Percentiles rank a stretch among this genome's conserved stretches.
Conservation (phyloP, 2,888 invertebrate species). For the Melanostoma scalare region DNA sequence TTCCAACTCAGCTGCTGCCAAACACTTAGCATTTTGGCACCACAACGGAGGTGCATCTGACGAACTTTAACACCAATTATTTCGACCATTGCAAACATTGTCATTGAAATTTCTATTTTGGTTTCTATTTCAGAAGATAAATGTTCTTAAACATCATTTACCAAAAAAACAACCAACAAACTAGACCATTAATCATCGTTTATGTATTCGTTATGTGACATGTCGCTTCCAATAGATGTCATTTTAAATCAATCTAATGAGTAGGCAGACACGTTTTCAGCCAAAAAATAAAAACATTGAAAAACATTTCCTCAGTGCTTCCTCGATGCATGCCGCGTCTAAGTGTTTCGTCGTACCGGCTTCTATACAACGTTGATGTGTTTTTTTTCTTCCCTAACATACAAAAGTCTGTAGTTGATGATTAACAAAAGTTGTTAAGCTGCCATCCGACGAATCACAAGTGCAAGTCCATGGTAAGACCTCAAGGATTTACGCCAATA, state of each 20-base stretch:
- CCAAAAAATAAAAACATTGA: conserved; percentile 17
- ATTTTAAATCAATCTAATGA: conserved; percentile 53
- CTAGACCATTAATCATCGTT: conserved; percentile 52
- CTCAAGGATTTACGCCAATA: conserved; percentile 57
- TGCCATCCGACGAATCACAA: conserved; percentile 42
- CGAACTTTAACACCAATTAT: conserved; percentile 11
- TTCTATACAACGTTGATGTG: neutral
- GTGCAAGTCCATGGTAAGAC: conserved; percentile 67
- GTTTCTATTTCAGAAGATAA: neutral
- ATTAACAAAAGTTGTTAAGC: conserved; percentile 47
- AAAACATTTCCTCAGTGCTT: conserved; percentile 26
- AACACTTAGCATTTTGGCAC: conserved; percentile 40
- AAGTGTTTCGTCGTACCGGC: conserved; percentile 31
- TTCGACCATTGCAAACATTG: neutral
- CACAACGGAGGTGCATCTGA: conserved; percentile 4
- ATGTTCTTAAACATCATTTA: conserved; percentile 5
- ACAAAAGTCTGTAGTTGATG: conserved; percentile 41
- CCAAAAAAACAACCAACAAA: conserved; percentile 3
- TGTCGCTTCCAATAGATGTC: conserved; percentile 43
- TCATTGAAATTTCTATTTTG: conserved; percentile 14
- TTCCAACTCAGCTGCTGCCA: conserved; percentile 29
- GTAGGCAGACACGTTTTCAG: conserved; percentile 10
- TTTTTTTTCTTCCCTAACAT: conserved; percentile 27
- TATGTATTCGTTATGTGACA: conserved; percentile 16
- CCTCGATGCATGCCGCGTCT: conserved; percentile 32